Conservation (phyloP, 2,113 vertebrate genomes). For the Corythornis vintsioides region DNA sequence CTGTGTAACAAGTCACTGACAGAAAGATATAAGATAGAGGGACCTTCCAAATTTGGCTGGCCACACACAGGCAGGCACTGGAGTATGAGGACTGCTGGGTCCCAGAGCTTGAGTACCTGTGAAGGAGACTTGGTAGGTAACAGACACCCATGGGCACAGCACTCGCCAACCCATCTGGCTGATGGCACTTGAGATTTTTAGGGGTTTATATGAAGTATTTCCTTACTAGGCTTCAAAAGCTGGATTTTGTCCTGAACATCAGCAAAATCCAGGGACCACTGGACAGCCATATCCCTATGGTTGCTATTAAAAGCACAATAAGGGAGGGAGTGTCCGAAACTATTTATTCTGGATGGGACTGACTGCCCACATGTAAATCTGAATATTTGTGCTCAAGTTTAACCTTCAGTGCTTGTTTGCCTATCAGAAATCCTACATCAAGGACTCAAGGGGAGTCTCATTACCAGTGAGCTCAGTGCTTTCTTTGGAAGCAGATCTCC, state of each 20-base stretch:
- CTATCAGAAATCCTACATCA: neutral
- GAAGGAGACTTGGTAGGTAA: neutral
- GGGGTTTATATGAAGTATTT: neutral
- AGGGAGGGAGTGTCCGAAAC: neutral
- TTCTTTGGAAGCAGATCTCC: neutral
- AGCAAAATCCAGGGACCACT: neutral
- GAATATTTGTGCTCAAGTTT: neutral
- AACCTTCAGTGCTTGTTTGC: neutral
- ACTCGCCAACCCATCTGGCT: neutral
- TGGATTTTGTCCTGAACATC: neutral
- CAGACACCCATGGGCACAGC: neutral
- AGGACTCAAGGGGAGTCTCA: neutral
- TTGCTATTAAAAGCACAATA: neutral
- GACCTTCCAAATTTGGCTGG: slow-evolving; percentile 56
- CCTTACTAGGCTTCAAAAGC: neutral
- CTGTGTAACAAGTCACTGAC: slow-evolving; percentile 69
- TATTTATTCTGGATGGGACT: neutral
- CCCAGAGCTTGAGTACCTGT: neutral
- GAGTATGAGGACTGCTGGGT: neutral
- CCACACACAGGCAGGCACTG: slow-evolving; percentile 66
- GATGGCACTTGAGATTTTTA: neutral
- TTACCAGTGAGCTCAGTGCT: neutral
- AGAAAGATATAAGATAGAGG: slow-evolving; percentile 63
- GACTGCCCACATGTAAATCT: neutral
- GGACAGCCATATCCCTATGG: neutral